Base-by-base conservation (phyloP, 2,797 vertebrate genomes). In the Mormyrus proboscirostris region DNA sequence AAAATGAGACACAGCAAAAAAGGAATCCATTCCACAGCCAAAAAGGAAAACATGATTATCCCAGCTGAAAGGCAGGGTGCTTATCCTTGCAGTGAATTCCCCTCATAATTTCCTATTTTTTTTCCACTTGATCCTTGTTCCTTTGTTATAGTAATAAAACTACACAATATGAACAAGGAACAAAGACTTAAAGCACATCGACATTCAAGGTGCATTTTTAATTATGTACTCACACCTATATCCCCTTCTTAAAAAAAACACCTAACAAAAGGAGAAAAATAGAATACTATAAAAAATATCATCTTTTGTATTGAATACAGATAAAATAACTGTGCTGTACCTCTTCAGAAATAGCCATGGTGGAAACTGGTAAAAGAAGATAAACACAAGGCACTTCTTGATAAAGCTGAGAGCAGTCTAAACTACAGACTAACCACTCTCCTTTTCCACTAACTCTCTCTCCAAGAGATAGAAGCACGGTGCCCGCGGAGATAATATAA, bases 71-170 rank as follows among this genome's bases (percentile, higher is more conserved):
- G 50, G n/a, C 55, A 55, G 38, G 65, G 88, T 16, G 49, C 51
- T 53, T 73, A 90, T 89, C 53, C 38, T 51, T 89, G 89, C 83
- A 90, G 69, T 4, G 19, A 89, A 33, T 49, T 90, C 89, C 41
- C 79, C 14, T 10, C 33, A 9, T 29, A 51, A 41, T 90, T 93
- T 94, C 92, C 92, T 92, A 89, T 92, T 92, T 33, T 89, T 91
- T 73, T 90, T 47, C 86, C 19, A 62, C 49, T 88, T 76, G 4
- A 86, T 47, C 49, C 62, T 33, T 82, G 79, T 2, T 62, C 25
- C 59, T 76, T 51, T 87, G 62, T 55, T 53, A 76, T 7, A 87
- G 47, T 50, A 55, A 59, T 14, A 55, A 25, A n/a, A 84, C 76
- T 4, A 22, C n/a, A 41, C 73, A 79, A 8, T 59, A 76, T 76